Evolutionary conservation across 2,888 invertebrate genomes (phyloP).

Genomic region (Lithodes maja): DNA sequence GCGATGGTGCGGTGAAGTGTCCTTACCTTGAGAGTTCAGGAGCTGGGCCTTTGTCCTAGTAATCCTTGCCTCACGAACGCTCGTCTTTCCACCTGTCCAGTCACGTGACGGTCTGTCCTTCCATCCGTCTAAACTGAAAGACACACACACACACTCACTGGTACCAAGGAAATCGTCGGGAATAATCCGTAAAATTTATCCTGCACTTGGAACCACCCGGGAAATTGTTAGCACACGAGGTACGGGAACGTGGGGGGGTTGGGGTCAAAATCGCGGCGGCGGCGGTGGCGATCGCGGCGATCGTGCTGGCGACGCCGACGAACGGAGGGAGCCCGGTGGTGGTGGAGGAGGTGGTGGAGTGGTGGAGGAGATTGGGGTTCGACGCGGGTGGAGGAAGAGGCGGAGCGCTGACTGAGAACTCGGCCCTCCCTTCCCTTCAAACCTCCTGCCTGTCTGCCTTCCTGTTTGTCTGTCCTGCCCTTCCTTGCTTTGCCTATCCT

Average conservation of each 20-base stretch:
- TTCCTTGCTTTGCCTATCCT: background rate
- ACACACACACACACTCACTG: slow-evolving; percentile 14
- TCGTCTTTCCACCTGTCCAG: slow-evolving; percentile 39
- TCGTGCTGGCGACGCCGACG: slow-evolving; percentile 6
- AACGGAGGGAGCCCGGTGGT: slow-evolving; percentile 14
- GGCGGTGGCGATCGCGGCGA: background rate
- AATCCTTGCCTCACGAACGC: slow-evolving; percentile 28
- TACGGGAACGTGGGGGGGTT: background rate
- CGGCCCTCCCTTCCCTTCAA: slow-evolving; percentile 14
- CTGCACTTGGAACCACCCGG: background rate
- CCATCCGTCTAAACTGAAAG: slow-evolving; percentile 14
- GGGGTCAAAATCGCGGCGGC: background rate
- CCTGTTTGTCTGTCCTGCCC: too few relatives aligned
- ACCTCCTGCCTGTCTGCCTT: slow-evolving; percentile 17
- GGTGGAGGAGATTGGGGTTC: background rate
- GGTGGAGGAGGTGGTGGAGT: slow-evolving; percentile 31
- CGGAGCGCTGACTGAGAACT: slow-evolving; percentile 46
- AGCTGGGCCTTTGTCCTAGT: background rate
- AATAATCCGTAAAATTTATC: slow-evolving; percentile 15
- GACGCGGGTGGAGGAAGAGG: slow-evolving; percentile 41
- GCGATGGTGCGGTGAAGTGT: too few relatives aligned
- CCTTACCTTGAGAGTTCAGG: slow-evolving; percentile 13
- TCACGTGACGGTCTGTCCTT: slow-evolving; percentile 25
- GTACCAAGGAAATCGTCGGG: background rate
- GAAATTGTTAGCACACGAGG: background rate